A percentile compares a stretch with the other conserved stretches of the same genome.
phyloP scores from a whole-genome alignment of 1,140 invertebrate species.

The Drosophila parabipectinata region DNA sequence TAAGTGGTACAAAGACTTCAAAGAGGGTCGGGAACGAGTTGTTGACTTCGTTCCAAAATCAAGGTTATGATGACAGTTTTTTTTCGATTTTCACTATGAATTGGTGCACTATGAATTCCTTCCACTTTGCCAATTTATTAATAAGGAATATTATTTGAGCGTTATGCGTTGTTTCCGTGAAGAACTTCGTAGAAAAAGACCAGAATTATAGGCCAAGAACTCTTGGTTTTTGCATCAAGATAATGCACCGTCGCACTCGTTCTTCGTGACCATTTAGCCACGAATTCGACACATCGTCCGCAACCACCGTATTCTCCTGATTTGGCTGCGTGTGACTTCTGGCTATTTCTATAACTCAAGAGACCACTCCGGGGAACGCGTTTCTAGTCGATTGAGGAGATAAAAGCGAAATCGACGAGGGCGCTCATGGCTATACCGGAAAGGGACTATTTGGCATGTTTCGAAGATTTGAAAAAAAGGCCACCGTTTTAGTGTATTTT shows the following conservation, averaged over 20 bases:
- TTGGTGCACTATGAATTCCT: background rate
- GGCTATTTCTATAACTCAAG: constrained; percentile 4
- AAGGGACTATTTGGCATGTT: background rate
- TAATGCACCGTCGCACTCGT: background rate
- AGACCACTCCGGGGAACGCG: background rate
- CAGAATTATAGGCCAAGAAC: constrained; percentile 9
- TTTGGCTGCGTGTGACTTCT: background rate
- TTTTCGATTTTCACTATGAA: background rate
- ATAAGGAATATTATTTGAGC: background rate
- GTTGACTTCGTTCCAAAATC: constrained; percentile 9
- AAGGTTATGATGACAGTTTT: constrained; percentile 8
- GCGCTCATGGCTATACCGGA: background rate
- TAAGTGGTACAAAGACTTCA: background rate
- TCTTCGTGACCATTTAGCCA: background rate
- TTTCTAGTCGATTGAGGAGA: background rate
- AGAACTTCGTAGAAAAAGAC: background rate
- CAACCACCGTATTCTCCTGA: background rate
- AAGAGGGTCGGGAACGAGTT: background rate
- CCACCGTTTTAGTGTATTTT: too few relatives aligned
- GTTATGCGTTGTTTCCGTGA: constrained; percentile 2
- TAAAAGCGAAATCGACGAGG: background rate
- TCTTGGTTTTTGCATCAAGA: constrained; percentile 4
- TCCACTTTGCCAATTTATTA: background rate
- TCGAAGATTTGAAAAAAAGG: too few relatives aligned
- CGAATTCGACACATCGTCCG: background rate